phyloP scores from a whole-genome alignment of 2,797 vertebrate species.

The Tarsius wallacei region DNA sequence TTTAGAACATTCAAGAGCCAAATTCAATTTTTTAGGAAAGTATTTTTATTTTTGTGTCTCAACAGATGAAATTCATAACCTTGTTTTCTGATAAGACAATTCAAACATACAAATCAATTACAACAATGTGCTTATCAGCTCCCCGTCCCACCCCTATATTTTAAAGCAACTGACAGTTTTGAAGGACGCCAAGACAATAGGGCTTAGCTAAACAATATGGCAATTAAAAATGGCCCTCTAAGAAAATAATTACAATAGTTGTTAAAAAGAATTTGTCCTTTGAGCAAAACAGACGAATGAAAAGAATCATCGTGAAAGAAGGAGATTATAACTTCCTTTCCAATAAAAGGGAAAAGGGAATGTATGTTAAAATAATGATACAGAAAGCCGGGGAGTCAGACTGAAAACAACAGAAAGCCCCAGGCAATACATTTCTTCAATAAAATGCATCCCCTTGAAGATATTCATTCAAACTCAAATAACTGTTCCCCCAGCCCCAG shows the following conservation, averaged over 20 bases:
- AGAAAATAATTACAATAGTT: conserved; percentile 88
- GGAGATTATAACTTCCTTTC: conserved; percentile 78
- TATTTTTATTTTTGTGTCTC: conserved; percentile 89
- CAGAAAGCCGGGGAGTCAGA: conserved; percentile 77
- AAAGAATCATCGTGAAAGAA: conserved; percentile 81
- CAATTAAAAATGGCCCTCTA: conserved; percentile 88
- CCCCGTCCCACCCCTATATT: conserved; percentile 84
- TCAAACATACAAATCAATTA: conserved; percentile 91
- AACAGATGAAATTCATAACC: conserved; percentile 88
- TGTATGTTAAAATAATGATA: conserved; percentile 72
- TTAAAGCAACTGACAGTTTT: conserved; percentile 89
- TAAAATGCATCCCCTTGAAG: conserved; percentile 73
- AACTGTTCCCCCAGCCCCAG: background rate
- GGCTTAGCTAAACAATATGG: conserved; percentile 90
- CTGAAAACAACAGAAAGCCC: conserved; percentile 77
- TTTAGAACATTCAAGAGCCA: conserved; percentile 70
- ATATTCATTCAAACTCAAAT: conserved; percentile 62
- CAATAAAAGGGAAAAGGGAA: conserved; percentile 58
- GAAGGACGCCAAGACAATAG: conserved; percentile 90
- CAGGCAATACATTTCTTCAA: conserved; percentile 67
- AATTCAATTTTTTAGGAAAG: conserved; percentile 84
- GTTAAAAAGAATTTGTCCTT: conserved; percentile 86
- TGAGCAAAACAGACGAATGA: conserved; percentile 84
- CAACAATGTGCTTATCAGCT: conserved; percentile 89
- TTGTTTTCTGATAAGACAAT: conserved; percentile 89